phyloP scores from a whole-genome alignment of 2,797 vertebrate genomes.

The Agapornis canus region DNA sequence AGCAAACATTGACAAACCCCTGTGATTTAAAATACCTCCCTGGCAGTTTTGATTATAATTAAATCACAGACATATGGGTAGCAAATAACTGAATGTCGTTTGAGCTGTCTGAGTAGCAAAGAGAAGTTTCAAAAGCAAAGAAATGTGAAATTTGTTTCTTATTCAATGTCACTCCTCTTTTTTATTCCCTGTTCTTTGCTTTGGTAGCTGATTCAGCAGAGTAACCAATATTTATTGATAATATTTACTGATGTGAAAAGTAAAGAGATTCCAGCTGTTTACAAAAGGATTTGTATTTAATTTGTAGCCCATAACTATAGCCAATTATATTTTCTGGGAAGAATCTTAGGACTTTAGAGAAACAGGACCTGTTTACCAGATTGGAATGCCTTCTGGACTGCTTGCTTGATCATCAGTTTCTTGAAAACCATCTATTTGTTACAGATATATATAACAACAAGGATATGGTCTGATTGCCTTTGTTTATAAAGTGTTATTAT shows the following conservation, averaged over 20 bases:
- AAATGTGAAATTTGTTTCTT: slow-evolving; percentile 9
- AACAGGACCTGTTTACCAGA: background rate
- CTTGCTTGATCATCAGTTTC: background rate
- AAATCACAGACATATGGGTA: slow-evolving; percentile 71
- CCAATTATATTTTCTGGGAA: background rate
- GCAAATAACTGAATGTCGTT: slow-evolving; percentile 50
- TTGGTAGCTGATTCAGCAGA: background rate
- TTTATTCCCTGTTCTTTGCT: background rate
- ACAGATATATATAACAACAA: background rate
- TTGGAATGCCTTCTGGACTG: background rate
- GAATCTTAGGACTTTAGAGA: background rate
- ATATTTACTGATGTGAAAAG: background rate
- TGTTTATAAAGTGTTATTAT: background rate
- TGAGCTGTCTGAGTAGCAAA: slow-evolving; percentile 33
- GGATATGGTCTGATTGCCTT: background rate
- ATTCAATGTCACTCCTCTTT: background rate
- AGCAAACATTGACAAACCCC: slow-evolving; percentile 51
- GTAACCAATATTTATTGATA: background rate
- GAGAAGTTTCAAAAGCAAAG: slow-evolving; percentile 19
- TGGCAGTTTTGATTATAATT: slow-evolving; percentile 74
- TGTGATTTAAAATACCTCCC: slow-evolving; percentile 64
- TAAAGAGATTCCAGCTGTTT: background rate
- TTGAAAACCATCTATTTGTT: background rate
- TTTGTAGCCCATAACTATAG: background rate
- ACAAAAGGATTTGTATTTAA: background rate